Evolutionary conservation across 1,140 invertebrate species (phyloP), one percentile per base, ranked within the genome.

Genomic region (Eumaeus atala): DNA sequence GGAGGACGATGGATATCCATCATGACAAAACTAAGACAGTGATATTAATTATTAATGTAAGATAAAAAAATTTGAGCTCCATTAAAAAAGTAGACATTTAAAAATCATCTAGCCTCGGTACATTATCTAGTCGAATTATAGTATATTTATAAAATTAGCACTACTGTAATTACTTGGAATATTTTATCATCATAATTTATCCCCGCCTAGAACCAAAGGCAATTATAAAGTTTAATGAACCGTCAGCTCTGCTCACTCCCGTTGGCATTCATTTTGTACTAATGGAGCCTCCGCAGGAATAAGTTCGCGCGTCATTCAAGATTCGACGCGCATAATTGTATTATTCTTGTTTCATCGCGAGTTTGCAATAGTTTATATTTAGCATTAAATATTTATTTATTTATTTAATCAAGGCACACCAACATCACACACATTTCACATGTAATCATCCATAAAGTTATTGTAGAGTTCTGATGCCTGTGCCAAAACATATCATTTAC

Each of bases 221-320:
- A 72, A 72, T 72, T 72, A 72, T 61, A 66, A 72, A 72, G 70
- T 72, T 72, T 67, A 72, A 72, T 72, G 58, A 66, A 53, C 59
- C 58, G 60, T 64, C 64, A 53, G 56, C 52, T 54, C 56, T 61
- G 57, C 58, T 42, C 57, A 49, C 34, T 49, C 48, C 57, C 51
- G 59, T 53, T 59, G 16, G 56, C 57, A 59, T 64, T 59, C 56
- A 58, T 66, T 61, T 57, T 16, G 38, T 53, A 40, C 21, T 53
- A 53, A 53, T 53, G 21, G 38, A 42, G 51, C 55, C 57, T 57
- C 57, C 28, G 54, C 50, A 48, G 56, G 59, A 63, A 63, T 59
- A 57, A 59, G 54, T 42, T 37, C 49, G 14, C 38, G 34, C 35
- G 33, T 9, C 48, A 51, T 51, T 51, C 49, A 53, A 42, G 51